phyloP scores from a whole-genome alignment of 2,888 invertebrate species.

The Muscina levida region DNA sequence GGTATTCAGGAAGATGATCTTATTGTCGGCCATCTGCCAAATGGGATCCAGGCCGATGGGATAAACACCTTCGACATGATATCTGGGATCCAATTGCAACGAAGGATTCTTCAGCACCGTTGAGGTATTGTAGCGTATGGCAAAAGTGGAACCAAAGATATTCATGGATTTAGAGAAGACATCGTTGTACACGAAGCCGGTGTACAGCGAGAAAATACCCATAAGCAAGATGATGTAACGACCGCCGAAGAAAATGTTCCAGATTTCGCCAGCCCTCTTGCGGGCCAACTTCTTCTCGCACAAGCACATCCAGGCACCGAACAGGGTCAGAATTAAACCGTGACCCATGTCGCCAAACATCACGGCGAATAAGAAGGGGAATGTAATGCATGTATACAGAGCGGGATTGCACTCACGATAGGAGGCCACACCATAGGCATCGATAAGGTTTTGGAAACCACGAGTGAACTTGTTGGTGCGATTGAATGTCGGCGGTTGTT shows the following conservation, averaged over 20 bases:
- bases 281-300: slow-evolving; percentile 88
- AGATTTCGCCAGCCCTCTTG: slow-evolving; percentile 91
- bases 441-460: slow-evolving; percentile 96
- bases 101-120: slow-evolving; percentile 80
- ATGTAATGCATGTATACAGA: slow-evolving; percentile 92
- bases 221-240: slow-evolving; percentile 98
- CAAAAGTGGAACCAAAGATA: slow-evolving; percentile 95
- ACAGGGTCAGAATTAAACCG: slow-evolving; percentile 90
- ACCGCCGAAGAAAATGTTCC: slow-evolving; percentile 98
- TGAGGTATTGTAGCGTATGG: slow-evolving; percentile 82
- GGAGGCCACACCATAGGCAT: slow-evolving; percentile 95
- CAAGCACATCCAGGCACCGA: slow-evolving; percentile 91
- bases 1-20: slow-evolving; percentile 96
- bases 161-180: slow-evolving; percentile 97
- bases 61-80: slow-evolving; percentile 81
- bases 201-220: slow-evolving; percentile 98
- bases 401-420: slow-evolving; percentile 97
- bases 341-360: slow-evolving; percentile 98
- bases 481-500: slow-evolving; percentile 95
- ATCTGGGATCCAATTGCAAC: slow-evolving; percentile 85
- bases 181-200: slow-evolving; percentile 98
- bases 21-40: slow-evolving; percentile 91
- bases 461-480: slow-evolving; percentile 95
- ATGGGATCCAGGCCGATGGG: slow-evolving; percentile 91
- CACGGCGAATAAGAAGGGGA: slow-evolving; percentile 96